Evolutionary conservation across 2,113 vertebrate species (phyloP).

Genomic region (Tetraodon nigroviridis): DNA sequence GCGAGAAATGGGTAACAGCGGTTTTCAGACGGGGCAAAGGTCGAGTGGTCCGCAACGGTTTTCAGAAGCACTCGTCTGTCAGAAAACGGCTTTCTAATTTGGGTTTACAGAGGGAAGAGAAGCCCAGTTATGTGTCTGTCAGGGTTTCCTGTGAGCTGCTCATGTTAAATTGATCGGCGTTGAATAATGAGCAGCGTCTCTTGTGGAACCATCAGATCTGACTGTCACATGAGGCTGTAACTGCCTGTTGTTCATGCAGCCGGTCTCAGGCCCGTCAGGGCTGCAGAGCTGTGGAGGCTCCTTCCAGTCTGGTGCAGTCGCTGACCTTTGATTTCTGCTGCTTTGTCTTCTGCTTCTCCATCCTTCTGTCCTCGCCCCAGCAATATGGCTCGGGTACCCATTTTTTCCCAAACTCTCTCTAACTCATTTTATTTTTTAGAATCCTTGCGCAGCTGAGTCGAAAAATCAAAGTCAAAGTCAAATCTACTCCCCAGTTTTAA

Average conservation of each 20-base stretch:
- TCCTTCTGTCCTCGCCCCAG: conserved; percentile 14
- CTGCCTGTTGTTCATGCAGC: conserved; percentile 6
- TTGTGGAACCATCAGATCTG: conserved; percentile 20
- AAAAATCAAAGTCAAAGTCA: too few relatives aligned
- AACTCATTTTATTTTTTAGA: not conserved
- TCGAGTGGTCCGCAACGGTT: not conserved
- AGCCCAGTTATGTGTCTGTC: conserved; percentile 4
- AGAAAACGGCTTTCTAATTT: too few relatives aligned
- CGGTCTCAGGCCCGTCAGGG: conserved; percentile 33
- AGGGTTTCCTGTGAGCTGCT: conserved; percentile 13
- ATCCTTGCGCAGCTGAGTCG: too few relatives aligned
- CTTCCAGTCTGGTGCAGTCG: conserved; percentile 28
- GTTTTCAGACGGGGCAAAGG: too few relatives aligned
- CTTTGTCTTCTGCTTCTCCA: conserved; percentile 22
- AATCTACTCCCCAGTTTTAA: too few relatives aligned
- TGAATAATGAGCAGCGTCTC: conserved; percentile 33
- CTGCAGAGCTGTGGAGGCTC: conserved; percentile 16
- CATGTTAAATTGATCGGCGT: conserved; percentile 42
- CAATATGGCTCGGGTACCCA: not conserved
- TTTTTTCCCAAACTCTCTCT: not conserved
- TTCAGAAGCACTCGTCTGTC: not conserved
- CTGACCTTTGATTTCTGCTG: conserved; percentile 48
- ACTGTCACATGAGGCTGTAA: conserved; percentile 13
- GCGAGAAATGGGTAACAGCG: too few relatives aligned
- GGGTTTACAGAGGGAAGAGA: not conserved